Base-by-base conservation (phyloP, 2,113 vertebrate species). In the Sterna hirundo region DNA sequence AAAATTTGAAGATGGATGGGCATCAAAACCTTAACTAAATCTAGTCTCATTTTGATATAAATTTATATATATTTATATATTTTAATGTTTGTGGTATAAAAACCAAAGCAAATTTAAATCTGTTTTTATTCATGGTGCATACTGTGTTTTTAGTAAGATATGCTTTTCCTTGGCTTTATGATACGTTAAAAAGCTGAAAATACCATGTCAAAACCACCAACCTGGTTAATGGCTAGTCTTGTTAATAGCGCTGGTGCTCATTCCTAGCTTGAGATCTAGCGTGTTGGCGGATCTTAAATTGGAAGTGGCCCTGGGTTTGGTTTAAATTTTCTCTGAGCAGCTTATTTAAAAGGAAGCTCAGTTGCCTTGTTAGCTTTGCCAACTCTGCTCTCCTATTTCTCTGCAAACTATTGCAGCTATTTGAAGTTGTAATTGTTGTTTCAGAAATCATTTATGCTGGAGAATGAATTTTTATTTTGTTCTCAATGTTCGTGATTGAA, bases 361-460 rank as follows among this genome's bases (percentile, higher is more conserved):
- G 89, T 95, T 97, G 96, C 93, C 86, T 95, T 88, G 60, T 95
- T 77, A 97, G 94, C 93, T 93, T 96, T 96, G 94, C 93, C 92
- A 94, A 19, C 94, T 97, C 90, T 97, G 96, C 94, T 97, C 68
- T 95, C 87, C 94, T 97, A 23, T 95, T 94, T 79, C 90, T 91
- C 72, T 95, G 94, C 79, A 79, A 90, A 80, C 74, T 95, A 2
- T 91, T 97, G 88, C 90, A 94, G 74, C 80, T 97, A 57, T 95
- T 95, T 94, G 82, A 83, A 84, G 38, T 93, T 88, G 40, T 84
- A 80, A 88, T 84, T 94, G 68, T 80, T 89, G 49, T 96, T 94
- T 96, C 40, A 65, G 79, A 97, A 95, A 92, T 96, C 3, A 51
- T 88, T 95, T 76, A 83, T 94, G 94, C 95, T 96, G 96, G 93